A percentile compares a stretch with the other conserved stretches of the same genome.
Evolutionary conservation across 2,797 vertebrate species (phyloP).

Genomic region (Antrozous pallidus): DNA sequence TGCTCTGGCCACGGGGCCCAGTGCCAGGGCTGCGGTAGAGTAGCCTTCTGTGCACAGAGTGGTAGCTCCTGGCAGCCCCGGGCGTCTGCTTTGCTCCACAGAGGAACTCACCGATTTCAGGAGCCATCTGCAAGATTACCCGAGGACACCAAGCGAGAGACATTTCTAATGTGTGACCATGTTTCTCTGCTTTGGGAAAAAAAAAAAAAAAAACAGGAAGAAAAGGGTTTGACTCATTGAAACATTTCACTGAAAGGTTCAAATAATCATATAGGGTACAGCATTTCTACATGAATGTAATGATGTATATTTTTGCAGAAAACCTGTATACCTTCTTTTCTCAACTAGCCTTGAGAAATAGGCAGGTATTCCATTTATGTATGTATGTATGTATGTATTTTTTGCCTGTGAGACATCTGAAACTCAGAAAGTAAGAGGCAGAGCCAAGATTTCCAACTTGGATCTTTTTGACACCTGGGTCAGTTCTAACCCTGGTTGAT

Average conservation of each 20-base stretch:
- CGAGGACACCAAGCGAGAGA: conserved; percentile 29
- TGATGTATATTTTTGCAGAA: background rate
- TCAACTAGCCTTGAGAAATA: background rate
- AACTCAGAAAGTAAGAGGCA: background rate
- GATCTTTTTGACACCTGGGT: background rate
- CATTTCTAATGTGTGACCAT: conserved; percentile 46
- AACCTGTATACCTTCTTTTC: background rate
- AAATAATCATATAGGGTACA: background rate
- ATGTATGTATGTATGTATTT: too few species aligned
- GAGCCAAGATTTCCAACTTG: background rate
- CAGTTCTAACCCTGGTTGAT: background rate
- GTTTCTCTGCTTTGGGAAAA: conserved; percentile 61
- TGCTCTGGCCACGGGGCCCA: background rate
- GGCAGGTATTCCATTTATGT: background rate
- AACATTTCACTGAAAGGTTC: conserved; percentile 48
- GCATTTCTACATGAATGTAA: background rate
- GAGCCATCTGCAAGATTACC: conserved; percentile 57
- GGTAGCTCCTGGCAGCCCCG: conserved; percentile 34
- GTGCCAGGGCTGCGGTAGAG: conserved; percentile 12
- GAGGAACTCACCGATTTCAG: conserved; percentile 52
- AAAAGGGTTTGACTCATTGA: conserved; percentile 49
- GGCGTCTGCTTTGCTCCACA: conserved; percentile 42
- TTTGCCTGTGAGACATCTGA: background rate
- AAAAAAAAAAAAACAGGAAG: conserved; percentile 12
- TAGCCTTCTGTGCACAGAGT: background rate